Base-by-base conservation (phyloP, 2,888 invertebrate genomes). In the Rhagium mordax region DNA sequence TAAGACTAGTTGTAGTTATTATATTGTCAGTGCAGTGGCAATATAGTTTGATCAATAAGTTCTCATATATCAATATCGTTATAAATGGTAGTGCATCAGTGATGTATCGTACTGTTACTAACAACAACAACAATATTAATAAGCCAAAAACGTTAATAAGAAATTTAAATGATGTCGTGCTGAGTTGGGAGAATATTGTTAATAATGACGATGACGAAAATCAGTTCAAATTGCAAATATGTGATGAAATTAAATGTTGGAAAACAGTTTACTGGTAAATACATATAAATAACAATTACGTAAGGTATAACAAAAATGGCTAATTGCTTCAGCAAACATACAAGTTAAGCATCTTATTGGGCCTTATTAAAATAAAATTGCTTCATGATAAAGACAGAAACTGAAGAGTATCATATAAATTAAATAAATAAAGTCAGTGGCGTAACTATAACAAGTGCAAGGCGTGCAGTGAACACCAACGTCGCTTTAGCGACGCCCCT, bases 191-290 rank as follows among this genome's bases (percentile, higher is more conserved):
- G 67, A 69, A 81, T 71, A 72, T 81, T 33, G 79, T 77, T 74
- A 20, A 48, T 13, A 61, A 62, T 18, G 16, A 49, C 47, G 20
- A 68, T 20, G 29, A 57, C 13, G 47, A 55, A 7, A 7, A 18
- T 49, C 57, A 69, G 21, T 82, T 72, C 51, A 74, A 68, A 29
- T 76, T 85, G 62, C 81, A 83, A 72, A 79, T 84, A 21, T 73
- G 78, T 57, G 76, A 79, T 57, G 72, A 77, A n/a, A 64, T 81
- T 15, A 79, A 81, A 59, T 80, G 82, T 51, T 85, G 85, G 85
- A 78, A 74, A 74, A 78, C 79, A 7, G 64, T 84, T 21, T 85
- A 84, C 67, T 81, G 83, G 85, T 85, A 79, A 75, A 24, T 68
- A 55, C n/a, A n/a, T n/a, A n/a, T n/a, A n/a, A n/a, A n/a, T n/a